Percentiles rank a stretch among this genome's conserved stretches.
Conservation (phyloP, 2,113 vertebrate species). For the Lamprotornis superbus region DNA sequence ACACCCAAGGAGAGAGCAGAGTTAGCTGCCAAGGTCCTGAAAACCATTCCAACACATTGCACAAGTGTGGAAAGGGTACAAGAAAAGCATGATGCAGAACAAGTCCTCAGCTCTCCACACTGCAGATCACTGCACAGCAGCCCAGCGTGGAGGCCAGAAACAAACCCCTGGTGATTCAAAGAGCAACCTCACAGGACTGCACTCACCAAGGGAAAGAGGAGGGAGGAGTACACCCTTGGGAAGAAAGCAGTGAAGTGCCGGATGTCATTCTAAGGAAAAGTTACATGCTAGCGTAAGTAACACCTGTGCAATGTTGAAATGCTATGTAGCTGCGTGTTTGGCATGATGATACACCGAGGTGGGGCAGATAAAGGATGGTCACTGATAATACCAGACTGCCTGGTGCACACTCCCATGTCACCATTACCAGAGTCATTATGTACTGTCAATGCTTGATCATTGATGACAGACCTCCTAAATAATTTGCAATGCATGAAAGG, state of each 20-base stretch:
- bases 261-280: neutral
- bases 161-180: neutral
- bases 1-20: slow-evolving; percentile 18
- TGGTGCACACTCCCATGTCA: neutral
- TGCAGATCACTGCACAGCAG: neutral
- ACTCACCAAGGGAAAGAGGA: neutral
- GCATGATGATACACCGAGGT: slow-evolving; percentile 3
- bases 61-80: slow-evolving; percentile 29
- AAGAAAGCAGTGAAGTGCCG: neutral
- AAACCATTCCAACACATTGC: slow-evolving; percentile 34
- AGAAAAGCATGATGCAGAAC: neutral
- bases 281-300: neutral
- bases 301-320: neutral
- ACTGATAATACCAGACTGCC: neutral
- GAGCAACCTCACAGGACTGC: neutral
- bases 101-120: neutral
- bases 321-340: neutral
- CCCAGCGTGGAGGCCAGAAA: neutral
- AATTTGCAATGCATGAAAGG: neutral
- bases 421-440: neutral
- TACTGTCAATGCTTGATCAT: neutral
- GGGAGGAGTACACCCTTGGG: neutral
- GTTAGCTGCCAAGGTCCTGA: neutral
- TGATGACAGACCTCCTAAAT: neutral
- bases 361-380: slow-evolving; percentile 14